Percentiles rank a stretch among this genome's conserved stretches.
These are phyloP conservation scores for Megalonaias nervosa DNA, from an alignment of 1,140 invertebrate species.

Conservation along the genomic window DNA sequence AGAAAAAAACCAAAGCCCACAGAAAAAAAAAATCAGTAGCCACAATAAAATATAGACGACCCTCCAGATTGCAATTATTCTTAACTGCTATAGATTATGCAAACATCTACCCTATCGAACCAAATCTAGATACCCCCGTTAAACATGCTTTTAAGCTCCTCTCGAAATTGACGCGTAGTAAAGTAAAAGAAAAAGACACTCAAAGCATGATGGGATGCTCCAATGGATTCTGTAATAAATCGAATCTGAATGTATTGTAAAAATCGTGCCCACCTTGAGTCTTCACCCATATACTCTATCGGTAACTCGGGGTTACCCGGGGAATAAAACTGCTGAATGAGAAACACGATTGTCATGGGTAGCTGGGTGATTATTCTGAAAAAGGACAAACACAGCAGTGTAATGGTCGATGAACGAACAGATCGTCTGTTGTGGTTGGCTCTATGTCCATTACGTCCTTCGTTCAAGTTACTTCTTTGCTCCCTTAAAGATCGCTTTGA, in stretches of 20 bases:
- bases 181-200: conserved; percentile 62
- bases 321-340: conserved; percentile 41
- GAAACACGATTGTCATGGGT: conserved; percentile 55
- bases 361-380: conserved; percentile 62
- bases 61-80: no score
- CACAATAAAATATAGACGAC: no score
- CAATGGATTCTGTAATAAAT: conserved; percentile 53
- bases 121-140: no score
- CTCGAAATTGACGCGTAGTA: conserved; percentile 55
- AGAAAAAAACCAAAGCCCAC: no score
- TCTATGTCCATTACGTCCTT: conserved; percentile 3
- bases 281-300: conserved; percentile 31
- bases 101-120: no score
- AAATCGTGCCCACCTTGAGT: conserved; percentile 46
- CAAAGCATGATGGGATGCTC: conserved; percentile 60
- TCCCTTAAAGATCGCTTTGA: conserved; percentile 33
- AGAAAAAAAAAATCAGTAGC: no score
- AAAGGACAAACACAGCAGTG: conserved; percentile 54
- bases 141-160: conserved; percentile 19
- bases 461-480: conserved; percentile 17
- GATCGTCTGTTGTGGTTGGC: neutral
- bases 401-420: conserved; percentile 41
- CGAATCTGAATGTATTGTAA: conserved; percentile 45
- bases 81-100: no score
- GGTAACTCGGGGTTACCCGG: conserved; percentile 23